phyloP scores from a whole-genome alignment of 2,888 invertebrate species.

The Phytoseiulus persimilis region DNA sequence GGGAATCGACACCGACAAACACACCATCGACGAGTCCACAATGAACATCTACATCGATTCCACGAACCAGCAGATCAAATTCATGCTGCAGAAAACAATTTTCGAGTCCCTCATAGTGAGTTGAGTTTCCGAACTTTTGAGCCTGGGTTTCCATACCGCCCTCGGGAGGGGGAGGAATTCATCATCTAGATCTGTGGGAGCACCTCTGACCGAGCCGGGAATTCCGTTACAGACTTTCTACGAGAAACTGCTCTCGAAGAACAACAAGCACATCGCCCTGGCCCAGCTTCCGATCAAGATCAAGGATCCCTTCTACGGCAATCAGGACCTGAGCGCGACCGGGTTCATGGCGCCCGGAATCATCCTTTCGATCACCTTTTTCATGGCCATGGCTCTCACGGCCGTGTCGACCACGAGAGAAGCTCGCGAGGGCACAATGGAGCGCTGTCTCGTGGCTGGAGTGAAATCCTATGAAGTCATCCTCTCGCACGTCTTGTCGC shows the following conservation, averaged over 20 bases:
- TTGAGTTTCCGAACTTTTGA: neutral
- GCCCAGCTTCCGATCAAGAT: slow-evolving; percentile 42
- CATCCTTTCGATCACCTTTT: slow-evolving; percentile 74
- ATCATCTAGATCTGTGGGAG: no score
- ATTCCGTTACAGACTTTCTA: neutral
- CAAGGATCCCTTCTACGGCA: slow-evolving; percentile 41
- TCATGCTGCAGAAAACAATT: slow-evolving; percentile 75
- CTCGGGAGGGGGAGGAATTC: no score
- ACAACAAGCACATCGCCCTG: slow-evolving; percentile 31
- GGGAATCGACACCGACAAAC: slow-evolving; percentile 72
- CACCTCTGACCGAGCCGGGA: no score
- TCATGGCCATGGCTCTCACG: slow-evolving; percentile 85
- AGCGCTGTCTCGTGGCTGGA: slow-evolving; percentile 86
- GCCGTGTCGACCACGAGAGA: slow-evolving; percentile 83
- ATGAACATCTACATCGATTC: slow-evolving; percentile 81
- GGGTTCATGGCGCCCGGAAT: slow-evolving; percentile 93
- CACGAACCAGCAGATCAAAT: slow-evolving; percentile 72
- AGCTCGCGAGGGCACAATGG: slow-evolving; percentile 77
- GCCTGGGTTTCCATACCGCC: no score
- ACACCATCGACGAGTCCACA: slow-evolving; percentile 75
- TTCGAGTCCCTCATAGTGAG: slow-evolving; percentile 62
- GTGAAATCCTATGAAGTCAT: slow-evolving; percentile 82
- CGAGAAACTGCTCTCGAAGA: neutral
- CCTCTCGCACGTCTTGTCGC: slow-evolving; percentile 82
- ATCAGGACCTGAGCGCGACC: slow-evolving; percentile 71